Evolutionary conservation across 2,113 vertebrate genomes (phyloP).

Genomic region (Rousettus leschenaultii): DNA sequence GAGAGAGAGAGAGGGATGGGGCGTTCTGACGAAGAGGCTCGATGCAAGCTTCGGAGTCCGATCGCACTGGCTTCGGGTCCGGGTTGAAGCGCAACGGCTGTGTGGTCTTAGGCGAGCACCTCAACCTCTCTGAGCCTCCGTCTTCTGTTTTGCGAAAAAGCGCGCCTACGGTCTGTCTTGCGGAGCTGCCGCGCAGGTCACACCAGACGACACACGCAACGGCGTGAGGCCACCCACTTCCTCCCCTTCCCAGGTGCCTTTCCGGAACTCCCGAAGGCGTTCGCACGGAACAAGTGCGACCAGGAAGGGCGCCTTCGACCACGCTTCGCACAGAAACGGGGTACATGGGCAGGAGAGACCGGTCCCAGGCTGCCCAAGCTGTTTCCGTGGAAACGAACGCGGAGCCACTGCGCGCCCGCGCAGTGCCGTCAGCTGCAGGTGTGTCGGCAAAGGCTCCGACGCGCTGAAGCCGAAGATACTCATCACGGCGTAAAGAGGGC

Average conservation of each 20-base stretch:
- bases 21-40: accelerated
- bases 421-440: constrained; percentile 2
- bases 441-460: background rate
- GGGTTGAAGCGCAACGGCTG: accelerated
- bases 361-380: constrained; percentile 60
- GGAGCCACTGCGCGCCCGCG: background rate
- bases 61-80: background rate
- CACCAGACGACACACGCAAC: background rate
- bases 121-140: background rate
- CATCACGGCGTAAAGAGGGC: background rate
- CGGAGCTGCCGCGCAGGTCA: background rate
- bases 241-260: constrained; percentile 39
- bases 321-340: background rate
- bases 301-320: constrained; percentile 35
- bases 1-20: background rate
- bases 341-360: constrained; percentile 60
- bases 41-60: background rate
- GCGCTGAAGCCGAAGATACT: background rate
- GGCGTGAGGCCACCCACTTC: background rate
- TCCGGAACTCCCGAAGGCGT: constrained; percentile 10
- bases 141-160: background rate
- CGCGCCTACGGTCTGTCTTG: accelerated
- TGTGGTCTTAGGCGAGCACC: background rate
- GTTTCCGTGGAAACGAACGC: constrained; percentile 11
- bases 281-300: background rate